Evolutionary conservation across 2,113 vertebrate genomes (phyloP), one percentile per base, ranked within the genome.

Genomic region (Melanerpes aurifrons): DNA sequence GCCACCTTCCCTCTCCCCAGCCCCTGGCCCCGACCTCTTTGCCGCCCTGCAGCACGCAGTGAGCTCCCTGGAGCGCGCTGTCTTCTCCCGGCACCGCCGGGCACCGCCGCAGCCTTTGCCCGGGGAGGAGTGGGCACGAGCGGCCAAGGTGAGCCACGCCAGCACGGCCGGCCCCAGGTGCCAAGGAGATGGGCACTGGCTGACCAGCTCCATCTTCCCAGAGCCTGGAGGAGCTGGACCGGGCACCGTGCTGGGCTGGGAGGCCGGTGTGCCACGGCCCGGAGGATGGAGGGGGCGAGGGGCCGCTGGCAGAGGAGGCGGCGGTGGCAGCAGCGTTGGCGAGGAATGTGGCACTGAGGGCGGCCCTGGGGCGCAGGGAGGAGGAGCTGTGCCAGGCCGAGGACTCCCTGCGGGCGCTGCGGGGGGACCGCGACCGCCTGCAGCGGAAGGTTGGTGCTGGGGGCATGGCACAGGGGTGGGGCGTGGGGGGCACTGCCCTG

Each of bases 191-290:
- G 68, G 69, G 59, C 59, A 15, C 32, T 2, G 0, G 2, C 22
- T 43, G n/a, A 64, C 7, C 8, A 0, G 3, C 12, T 4, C 50
- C 1, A 1, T 7, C 3, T 14, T 62, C 31, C 12, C 76, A 99
- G 98, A 93, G 98, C 48, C 96, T 98, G 93, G 97, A 98, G 31
- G 97, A 98, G 80, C 97, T 99, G 96, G 98, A 98, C 76, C 96
- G 67, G 57, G 2, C 25, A 6, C 28, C n/a, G 87, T 93, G 58
- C 94, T 96, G 85, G 47, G 10, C 14, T 1, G 16, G 59, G 54
- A 7, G 28, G 22, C 50, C 4, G n/a, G 9, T 0, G 63, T 67
- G 0, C 66, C 87, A 5, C 72, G 92, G 32, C 66, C 97, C 12
- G 64, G 97, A 5, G 97, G 96, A 76, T 90, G 82, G 26, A 98